Evolutionary conservation across 2,888 invertebrate genomes (phyloP), one percentile per base, ranked within the genome.

Genomic region (Andricus curvator): DNA sequence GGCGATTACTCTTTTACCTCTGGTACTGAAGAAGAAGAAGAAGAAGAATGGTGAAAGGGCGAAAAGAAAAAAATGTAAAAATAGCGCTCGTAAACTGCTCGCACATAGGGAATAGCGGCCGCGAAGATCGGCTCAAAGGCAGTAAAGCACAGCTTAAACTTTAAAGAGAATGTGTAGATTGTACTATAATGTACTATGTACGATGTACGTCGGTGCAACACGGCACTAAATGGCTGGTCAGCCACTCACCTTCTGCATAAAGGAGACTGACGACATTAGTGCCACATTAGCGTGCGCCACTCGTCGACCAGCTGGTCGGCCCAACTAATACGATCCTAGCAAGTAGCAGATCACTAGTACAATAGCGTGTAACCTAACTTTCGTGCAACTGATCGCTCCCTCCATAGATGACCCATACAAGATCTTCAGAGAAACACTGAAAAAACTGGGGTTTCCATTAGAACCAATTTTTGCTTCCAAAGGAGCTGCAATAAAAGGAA

Each of bases 261-360:
- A 85, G 84, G 84, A 82, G 83, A 82, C 86, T 83, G 87, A 87
- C 88, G 89, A 90, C 90, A 91, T 91, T 91, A 91, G 90, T 90
- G 90, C 87, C 88, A 88, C 91, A 91, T 91, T 91, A 91, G 89
- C 89, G 88, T 84, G 86, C 87, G 83, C 85, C 83, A 86, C 90
- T 89, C 90, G 89, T 91, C 88, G 88, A 85, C 88, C 91, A 91
- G 88, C 91, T 91, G 91, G 88, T 87, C 85, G 86, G 84, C 84
- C 88, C 88, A 88, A 86, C 86, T 90, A 90, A 89, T 89, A 87
- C 87, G 88, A 90, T 90, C 90, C 87, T 83, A 79, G 85, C 83
- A 84, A 88, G 89, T 88, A 79, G 85, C 83, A 84, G 88, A 90
- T 88, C 87, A 86, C 84, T 25, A 15, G 86, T 84, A 78, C 81